These are phyloP conservation scores for Spea multiplicata DNA, from an alignment of 2,113 vertebrate genomes.

Conservation along the genomic window DNA sequence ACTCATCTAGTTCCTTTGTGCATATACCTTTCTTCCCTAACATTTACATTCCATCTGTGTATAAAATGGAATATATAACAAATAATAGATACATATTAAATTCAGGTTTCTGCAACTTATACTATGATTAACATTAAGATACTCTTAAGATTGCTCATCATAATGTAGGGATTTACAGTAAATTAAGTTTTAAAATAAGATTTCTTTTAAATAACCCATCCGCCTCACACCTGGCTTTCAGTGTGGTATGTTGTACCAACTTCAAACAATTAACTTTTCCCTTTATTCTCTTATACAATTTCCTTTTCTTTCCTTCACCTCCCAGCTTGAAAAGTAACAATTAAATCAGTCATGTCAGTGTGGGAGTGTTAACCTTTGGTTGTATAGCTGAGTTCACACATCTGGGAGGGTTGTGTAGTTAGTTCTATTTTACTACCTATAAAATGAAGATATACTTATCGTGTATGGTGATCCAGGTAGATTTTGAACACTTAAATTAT, in stretches of 20 bases:
- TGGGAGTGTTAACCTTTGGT: slow-evolving; percentile 63
- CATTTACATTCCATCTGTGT: background rate
- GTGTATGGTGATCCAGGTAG: too few relatives aligned
- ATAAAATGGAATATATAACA: too few relatives aligned
- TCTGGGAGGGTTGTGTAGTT: slow-evolving; percentile 55
- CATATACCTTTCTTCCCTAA: too few relatives aligned
- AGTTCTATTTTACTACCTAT: slow-evolving; percentile 26
- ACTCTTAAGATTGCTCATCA: background rate
- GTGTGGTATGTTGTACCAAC: slow-evolving; percentile 45
- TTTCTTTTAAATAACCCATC: slow-evolving; percentile 36
- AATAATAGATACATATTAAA: too few relatives aligned
- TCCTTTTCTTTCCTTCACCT: slow-evolving; percentile 62
- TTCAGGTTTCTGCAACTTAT: background rate
- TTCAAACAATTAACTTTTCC: slow-evolving; percentile 55
- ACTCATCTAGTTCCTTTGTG: too few relatives aligned
- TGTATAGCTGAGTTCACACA: slow-evolving; percentile 60
- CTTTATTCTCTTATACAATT: slow-evolving; percentile 61
- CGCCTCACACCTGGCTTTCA: slow-evolving; percentile 62
- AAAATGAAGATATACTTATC: too few relatives aligned
- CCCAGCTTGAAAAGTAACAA: slow-evolving; percentile 58
- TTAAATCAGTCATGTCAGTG: slow-evolving; percentile 59
- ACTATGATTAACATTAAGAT: background rate
- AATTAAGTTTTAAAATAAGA: too few relatives aligned
- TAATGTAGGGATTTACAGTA: slow-evolving; percentile 1
- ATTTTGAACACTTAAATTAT: too few relatives aligned